These are phyloP conservation scores for Sesamia nonagrioides DNA, from an alignment of 1,140 invertebrate genomes.

Conservation along the genomic window DNA sequence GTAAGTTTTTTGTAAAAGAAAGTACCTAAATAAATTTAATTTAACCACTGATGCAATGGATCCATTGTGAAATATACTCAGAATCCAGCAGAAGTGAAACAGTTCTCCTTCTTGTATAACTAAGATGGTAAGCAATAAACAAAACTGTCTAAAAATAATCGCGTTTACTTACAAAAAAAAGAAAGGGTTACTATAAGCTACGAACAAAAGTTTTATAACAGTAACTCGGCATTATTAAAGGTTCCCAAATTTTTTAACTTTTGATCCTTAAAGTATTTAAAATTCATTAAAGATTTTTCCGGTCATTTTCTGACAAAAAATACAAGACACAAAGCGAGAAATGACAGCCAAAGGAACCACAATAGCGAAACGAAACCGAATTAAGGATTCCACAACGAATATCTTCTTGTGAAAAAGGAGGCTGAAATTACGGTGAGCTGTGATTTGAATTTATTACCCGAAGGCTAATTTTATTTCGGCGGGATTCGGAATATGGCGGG, in stretches of 20 bases:
- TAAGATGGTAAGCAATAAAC: not conserved
- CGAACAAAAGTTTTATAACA: not conserved
- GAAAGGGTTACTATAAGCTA: not conserved
- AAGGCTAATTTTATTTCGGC: constrained; percentile 79
- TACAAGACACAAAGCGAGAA: constrained; percentile 59
- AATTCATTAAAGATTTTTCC: constrained; percentile 34
- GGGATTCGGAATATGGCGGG: constrained; percentile 65
- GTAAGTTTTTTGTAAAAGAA: too few species aligned
- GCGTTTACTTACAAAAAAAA: not conserved
- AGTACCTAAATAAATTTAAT: too few species aligned
- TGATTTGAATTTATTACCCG: constrained; percentile 82
- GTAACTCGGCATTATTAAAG: not conserved
- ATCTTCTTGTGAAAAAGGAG: constrained; percentile 74
- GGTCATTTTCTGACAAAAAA: constrained; percentile 23
- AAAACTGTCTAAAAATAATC: not conserved
- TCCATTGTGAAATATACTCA: too few species aligned
- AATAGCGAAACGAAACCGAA: constrained; percentile 75
- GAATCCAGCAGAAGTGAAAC: not conserved
- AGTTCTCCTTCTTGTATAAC: not conserved
- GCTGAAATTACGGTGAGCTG: constrained; percentile 73
- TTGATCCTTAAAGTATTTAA: constrained; percentile 20
- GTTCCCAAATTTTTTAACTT: not conserved
- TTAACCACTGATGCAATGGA: too few species aligned
- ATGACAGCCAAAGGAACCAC: constrained; percentile 64
- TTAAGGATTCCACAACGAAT: constrained; percentile 74